A percentile compares a stretch with the other conserved stretches of the same genome.
These are phyloP conservation scores for Emesis furor DNA, from an alignment of 2,888 invertebrate genomes.

Conservation along the genomic window DNA sequence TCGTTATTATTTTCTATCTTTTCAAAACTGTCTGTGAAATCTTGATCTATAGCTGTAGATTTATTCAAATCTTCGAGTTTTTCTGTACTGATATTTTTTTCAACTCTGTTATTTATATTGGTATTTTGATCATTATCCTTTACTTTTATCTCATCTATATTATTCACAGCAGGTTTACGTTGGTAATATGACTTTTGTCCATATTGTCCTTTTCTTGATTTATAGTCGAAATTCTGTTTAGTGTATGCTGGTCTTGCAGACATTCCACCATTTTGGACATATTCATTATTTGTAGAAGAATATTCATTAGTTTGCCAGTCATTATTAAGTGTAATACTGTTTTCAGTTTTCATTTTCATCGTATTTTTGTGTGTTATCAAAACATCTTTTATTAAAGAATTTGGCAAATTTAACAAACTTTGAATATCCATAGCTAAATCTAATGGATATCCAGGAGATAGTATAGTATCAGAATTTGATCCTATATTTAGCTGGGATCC, in stretches of 20 bases:
- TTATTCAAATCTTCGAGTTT: not conserved
- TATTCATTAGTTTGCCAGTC: slow-evolving; percentile 59
- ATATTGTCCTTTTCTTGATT: slow-evolving; percentile 77
- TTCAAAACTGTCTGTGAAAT: slow-evolving; percentile 18
- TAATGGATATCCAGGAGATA: slow-evolving; percentile 94
- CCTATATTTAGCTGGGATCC: slow-evolving; percentile 84
- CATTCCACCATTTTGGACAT: slow-evolving; percentile 48
- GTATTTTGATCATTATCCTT: slow-evolving; percentile 12
- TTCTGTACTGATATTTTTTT: not conserved
- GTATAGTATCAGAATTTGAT: slow-evolving; percentile 83
- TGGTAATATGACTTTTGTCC: slow-evolving; percentile 74
- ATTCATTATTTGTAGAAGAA: slow-evolving; percentile 37
- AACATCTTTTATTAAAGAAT: slow-evolving; percentile 84
- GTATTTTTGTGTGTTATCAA: slow-evolving; percentile 82
- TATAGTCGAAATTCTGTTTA: slow-evolving; percentile 77
- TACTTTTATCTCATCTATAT: slow-evolving; percentile 32
- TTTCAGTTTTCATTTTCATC: slow-evolving; percentile 58
- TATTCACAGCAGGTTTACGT: slow-evolving; percentile 60
- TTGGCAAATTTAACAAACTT: slow-evolving; percentile 84
- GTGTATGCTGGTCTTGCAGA: slow-evolving; percentile 69
- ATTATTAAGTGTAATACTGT: slow-evolving; percentile 48
- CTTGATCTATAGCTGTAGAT: slow-evolving; percentile 25
- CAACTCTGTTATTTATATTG: not conserved
- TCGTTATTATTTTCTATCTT: slow-evolving; percentile 21
- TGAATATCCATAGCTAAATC: slow-evolving; percentile 93